A percentile compares a stretch with the other conserved stretches of the same genome.
Evolutionary conservation across 2,113 vertebrate species (phyloP).

Genomic region (Sarotherodon lohbergeri): DNA sequence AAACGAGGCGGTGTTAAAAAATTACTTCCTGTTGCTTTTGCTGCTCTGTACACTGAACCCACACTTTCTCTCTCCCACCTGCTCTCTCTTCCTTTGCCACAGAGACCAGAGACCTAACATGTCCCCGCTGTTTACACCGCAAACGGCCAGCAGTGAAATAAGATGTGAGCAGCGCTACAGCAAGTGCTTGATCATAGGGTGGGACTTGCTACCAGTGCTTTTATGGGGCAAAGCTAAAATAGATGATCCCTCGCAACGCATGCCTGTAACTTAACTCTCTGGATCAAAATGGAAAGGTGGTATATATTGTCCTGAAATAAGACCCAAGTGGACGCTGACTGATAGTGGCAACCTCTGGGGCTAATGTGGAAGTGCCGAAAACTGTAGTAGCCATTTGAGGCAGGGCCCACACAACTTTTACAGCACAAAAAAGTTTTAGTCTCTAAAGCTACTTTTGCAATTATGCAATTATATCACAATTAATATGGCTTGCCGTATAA

Average conservation of each 20-base stretch:
- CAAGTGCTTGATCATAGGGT: background rate
- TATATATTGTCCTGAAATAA: background rate
- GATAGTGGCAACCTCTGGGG: background rate
- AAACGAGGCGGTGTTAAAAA: background rate
- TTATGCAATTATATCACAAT: background rate
- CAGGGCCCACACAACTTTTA: background rate
- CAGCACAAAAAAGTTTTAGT: background rate
- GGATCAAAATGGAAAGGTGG: background rate
- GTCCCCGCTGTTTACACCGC: background rate
- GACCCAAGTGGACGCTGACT: background rate
- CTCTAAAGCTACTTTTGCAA: background rate
- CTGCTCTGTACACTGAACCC: background rate
- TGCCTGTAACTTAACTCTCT: background rate
- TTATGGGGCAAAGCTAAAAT: background rate
- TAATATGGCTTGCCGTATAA: background rate
- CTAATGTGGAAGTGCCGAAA: background rate
- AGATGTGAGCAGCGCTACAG: background rate
- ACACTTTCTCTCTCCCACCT: background rate
- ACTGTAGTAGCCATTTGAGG: background rate
- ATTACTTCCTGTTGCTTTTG: slow-evolving; percentile 7
- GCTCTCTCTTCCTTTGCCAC: background rate
- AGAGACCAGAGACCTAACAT: background rate
- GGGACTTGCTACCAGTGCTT: background rate
- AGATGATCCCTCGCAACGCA: background rate
- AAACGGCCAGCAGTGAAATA: background rate